Evolutionary conservation across 2,113 vertebrate genomes (phyloP).

Genomic region (Pterocles orientalis): DNA sequence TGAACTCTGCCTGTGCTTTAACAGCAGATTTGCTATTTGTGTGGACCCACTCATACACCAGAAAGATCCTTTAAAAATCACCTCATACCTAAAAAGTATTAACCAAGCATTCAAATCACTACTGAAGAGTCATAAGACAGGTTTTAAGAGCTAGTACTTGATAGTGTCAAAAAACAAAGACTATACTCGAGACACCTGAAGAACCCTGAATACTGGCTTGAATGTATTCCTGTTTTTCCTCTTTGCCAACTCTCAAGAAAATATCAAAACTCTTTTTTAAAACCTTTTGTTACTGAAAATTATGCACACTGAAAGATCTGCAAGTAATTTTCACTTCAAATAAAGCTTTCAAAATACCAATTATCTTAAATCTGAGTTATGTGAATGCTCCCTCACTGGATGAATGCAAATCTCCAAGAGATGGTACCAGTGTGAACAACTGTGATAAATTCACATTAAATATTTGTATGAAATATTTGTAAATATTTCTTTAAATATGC

Average conservation of each 20-base stretch:
- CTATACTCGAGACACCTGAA: neutral
- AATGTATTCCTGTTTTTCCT: neutral
- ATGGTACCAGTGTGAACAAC: neutral
- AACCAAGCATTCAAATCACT: neutral
- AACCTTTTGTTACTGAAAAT: neutral
- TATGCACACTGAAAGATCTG: neutral
- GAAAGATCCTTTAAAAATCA: neutral
- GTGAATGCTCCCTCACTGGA: neutral
- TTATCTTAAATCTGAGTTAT: conserved; percentile 1
- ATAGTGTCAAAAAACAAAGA: neutral
- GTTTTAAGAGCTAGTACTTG: neutral
- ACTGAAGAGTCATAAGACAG: neutral
- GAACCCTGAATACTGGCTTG: neutral
- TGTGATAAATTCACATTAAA: neutral
- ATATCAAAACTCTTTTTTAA: neutral
- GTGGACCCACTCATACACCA: neutral
- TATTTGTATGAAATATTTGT: neutral
- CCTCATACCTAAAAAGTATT: neutral
- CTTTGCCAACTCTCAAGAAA: neutral
- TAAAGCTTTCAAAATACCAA: conserved; percentile 9
- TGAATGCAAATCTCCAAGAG: neutral
- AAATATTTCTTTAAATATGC: neutral
- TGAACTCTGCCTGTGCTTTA: neutral
- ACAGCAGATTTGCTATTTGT: neutral
- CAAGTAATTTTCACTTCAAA: conserved; percentile 20